Evolutionary conservation across 2,888 invertebrate species (phyloP), one percentile per base, ranked within the genome.

Genomic region (Tipula helvola): DNA sequence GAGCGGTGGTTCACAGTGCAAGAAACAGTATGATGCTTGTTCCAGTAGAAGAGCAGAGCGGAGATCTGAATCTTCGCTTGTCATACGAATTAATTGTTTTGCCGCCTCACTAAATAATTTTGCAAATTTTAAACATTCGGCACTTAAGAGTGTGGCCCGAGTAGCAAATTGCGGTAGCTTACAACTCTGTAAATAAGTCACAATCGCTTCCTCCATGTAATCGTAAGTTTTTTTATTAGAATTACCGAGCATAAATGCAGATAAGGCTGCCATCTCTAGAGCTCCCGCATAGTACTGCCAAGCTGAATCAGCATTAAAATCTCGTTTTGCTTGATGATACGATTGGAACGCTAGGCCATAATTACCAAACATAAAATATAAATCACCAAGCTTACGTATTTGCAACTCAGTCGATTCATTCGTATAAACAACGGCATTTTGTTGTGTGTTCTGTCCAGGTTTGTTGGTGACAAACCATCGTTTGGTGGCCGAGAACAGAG

Each of bases 211-310:
- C 90, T 99, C 99, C 95, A 99, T 96, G 90, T 99, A 98, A 88
- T 96, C 96, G 88, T 95, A 94, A 0, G 96, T 96, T 91, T 97
- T 97, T 84, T 95, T 93, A 88, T 94, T 95, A 5, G 95, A 93
- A 88, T 96, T 96, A 42, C 95, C 95, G 87, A 95, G 94, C 96
- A 98, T 96, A 90, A 97, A 98, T 0, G 97, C 96, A 87, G 98
- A 95, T 41, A 99, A 91, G 12, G 97, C 97, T 5, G 98, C 98
- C 98, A 99, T 98, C 93, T 98, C 98, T 86, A 98, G 92, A 5
- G 99, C 98, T 10, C 99, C 98, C 0, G 99, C 98, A 91, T 97
- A 98, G 91, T 99, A 97, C 41, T 98, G 93, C 98, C 98, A 99
- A 0, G 99, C 99, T 88, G 98, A 97, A 91, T 99, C 99, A 1